Percentiles rank a stretch among this genome's conserved stretches.
phyloP scores from a whole-genome alignment of 1,140 invertebrate genomes.

The Dendroctonus valens region DNA sequence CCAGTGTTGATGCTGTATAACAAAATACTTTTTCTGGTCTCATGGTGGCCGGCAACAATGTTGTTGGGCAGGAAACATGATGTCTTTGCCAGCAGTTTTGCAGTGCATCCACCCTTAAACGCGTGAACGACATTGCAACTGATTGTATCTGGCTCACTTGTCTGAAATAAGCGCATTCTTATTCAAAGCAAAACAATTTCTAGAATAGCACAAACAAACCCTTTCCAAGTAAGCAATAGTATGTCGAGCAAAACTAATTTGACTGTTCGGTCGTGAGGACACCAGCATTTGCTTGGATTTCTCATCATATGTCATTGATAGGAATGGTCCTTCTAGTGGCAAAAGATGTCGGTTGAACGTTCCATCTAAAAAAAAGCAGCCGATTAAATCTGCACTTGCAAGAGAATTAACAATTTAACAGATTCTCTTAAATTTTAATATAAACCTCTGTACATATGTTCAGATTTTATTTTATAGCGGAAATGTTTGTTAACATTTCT shows the following conservation, averaged over 20 bases:
- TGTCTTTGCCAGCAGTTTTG: conserved; percentile 60
- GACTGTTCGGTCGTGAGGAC: conserved; percentile 59
- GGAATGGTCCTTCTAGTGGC: conserved; percentile 71
- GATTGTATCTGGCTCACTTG: conserved; percentile 49
- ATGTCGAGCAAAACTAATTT: conserved; percentile 60
- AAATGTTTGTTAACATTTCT: too few relatives aligned
- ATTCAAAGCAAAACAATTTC: not conserved
- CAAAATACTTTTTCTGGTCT: conserved; percentile 59
- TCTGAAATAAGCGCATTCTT: conserved; percentile 12
- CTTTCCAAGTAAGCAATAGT: conserved; percentile 57
- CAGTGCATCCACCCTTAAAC: conserved; percentile 61
- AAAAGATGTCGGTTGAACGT: conserved; percentile 55
- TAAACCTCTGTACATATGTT: too few relatives aligned
- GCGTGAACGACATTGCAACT: conserved; percentile 60
- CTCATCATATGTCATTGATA: conserved; percentile 67
- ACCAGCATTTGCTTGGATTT: conserved; percentile 62
- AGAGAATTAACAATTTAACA: too few relatives aligned
- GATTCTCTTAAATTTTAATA: too few relatives aligned
- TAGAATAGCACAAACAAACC: conserved; percentile 1
- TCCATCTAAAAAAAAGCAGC: conserved; percentile 39
- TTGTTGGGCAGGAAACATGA: conserved; percentile 58
- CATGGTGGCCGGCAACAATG: conserved; percentile 65
- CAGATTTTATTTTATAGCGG: too few relatives aligned
- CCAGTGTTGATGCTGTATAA: conserved; percentile 65
- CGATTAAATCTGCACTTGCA: not conserved